Conservation (phyloP, 1,140 invertebrate species). For the Drosophila repleta region DNA sequence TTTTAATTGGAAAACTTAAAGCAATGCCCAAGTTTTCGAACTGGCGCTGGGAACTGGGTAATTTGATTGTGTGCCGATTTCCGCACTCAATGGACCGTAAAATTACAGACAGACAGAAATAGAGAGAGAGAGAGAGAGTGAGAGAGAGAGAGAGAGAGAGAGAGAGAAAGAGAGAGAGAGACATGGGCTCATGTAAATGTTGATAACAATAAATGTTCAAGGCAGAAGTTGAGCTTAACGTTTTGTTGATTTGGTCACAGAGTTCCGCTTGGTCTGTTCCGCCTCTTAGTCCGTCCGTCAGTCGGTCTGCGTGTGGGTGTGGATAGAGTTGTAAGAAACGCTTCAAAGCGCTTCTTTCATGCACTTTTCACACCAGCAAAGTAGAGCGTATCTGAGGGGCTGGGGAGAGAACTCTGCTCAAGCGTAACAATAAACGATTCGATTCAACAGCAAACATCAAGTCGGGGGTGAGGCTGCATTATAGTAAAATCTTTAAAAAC, state of each 20-base stretch:
- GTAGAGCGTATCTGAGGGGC: no score
- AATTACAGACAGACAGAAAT: conserved; percentile 58
- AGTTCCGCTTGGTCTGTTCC: conserved; percentile 29
- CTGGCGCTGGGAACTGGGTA: conserved; percentile 6
- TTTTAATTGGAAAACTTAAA: conserved; percentile 62
- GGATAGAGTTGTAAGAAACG: conserved; percentile 31
- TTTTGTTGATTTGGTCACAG: conserved; percentile 30
- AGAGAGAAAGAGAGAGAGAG: not conserved
- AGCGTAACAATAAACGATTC: conserved; percentile 32
- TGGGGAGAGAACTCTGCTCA: not conserved
- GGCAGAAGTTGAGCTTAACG: conserved; percentile 32
- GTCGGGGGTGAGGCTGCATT: not conserved
- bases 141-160: not conserved
- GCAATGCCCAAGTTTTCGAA: conserved; percentile 39
- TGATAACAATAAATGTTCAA: conserved; percentile 40
- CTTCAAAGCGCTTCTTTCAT: conserved; percentile 37
- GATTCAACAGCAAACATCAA: not conserved
- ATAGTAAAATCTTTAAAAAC: conserved; percentile 1
- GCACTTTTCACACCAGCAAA: conserved; percentile 37
- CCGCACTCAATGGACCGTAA: conserved; percentile 69
- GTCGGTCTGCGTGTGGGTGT: conserved; percentile 4
- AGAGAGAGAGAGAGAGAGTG: not conserved
- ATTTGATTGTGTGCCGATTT: conserved; percentile 72
- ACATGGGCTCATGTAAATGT: conserved; percentile 35
- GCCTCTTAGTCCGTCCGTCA: not conserved